Evolutionary conservation across 2,888 invertebrate genomes (phyloP), one percentile per base, ranked within the genome.

Genomic region (Myathropa florea): DNA sequence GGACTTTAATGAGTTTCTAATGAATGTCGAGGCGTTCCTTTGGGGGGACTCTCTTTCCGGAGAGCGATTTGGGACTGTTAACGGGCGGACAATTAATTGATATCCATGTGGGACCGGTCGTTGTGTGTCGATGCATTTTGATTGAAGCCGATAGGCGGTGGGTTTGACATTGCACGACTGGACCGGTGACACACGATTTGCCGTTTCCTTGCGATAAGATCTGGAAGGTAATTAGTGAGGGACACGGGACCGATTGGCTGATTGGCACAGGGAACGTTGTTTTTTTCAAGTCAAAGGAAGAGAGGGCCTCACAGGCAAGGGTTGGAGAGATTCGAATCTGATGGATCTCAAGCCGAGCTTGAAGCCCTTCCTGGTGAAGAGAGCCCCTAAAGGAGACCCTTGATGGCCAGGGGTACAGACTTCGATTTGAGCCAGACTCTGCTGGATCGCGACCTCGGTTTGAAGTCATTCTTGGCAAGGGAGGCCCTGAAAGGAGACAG

Each of bases 61-160:
- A 26, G 55, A 61, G 81, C 76, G 76, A 75, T 10, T 46, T 68
- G 67, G 78, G 26, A 24, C 39, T 72, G 28, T 55, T 70, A 73
- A 76, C 78, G 80, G 75, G 75, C 36, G 36, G 63, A 80, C 67
- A 75, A 84, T 84, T 84, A 84, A 84, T 84, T 79, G 61, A 68
- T 46, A 23, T 63, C 36, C 53, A 28, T 26, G 53, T 67, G 24
- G 46, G n/a, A n/a, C 7, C 46, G 46, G 46, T 10, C 6, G 14
- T 30, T 36, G 53, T 33, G 4, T 33, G 28, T 55, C 36, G 33
- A 64, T 60, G 65, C 14, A 24, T 26, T 46, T 26, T 39, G 78
- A 83, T 83, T 28, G 12, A 53, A 59, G 60, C 6, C 57, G 78
- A 73, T 79, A 73, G 30, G 73, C 1, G 14, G 57, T n/a, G 12